A percentile compares a stretch with the other conserved stretches of the same genome.
Evolutionary conservation across 2,113 vertebrate genomes (phyloP).

Genomic region (Rhinoptilus africanus): DNA sequence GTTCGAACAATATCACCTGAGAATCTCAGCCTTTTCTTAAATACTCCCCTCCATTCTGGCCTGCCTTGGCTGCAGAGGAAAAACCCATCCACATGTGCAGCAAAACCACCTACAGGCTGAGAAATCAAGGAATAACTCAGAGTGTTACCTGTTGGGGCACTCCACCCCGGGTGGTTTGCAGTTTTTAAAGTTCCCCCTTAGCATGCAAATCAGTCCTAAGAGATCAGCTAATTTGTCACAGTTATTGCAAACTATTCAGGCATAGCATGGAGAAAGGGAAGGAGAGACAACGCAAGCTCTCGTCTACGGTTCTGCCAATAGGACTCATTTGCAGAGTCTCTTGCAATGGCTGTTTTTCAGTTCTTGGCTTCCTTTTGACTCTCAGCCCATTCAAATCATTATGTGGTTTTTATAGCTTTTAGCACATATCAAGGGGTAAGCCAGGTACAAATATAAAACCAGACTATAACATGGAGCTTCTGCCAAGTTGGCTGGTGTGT

Average conservation of each 20-base stretch:
- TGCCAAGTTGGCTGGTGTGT: neutral
- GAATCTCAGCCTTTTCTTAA: neutral
- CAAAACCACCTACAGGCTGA: neutral
- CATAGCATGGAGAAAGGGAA: neutral
- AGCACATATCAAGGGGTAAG: neutral
- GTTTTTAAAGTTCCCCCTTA: neutral
- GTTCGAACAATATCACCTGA: neutral
- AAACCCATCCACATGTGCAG: neutral
- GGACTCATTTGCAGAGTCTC: neutral
- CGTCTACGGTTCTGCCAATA: neutral
- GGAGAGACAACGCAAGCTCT: neutral
- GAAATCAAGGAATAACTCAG: neutral
- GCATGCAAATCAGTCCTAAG: neutral
- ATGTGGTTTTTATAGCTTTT: neutral
- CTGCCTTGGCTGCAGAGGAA: neutral
- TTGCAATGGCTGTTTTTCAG: neutral
- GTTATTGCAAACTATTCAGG: neutral
- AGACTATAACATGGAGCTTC: neutral
- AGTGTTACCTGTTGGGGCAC: neutral
- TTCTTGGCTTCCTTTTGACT: neutral
- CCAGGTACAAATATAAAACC: neutral
- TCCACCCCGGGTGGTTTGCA: neutral
- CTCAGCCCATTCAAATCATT: neutral
- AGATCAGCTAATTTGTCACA: neutral
- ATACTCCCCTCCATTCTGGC: neutral